Evolutionary conservation across 2,113 vertebrate genomes (phyloP).

Genomic region (Camelus dromedarius): DNA sequence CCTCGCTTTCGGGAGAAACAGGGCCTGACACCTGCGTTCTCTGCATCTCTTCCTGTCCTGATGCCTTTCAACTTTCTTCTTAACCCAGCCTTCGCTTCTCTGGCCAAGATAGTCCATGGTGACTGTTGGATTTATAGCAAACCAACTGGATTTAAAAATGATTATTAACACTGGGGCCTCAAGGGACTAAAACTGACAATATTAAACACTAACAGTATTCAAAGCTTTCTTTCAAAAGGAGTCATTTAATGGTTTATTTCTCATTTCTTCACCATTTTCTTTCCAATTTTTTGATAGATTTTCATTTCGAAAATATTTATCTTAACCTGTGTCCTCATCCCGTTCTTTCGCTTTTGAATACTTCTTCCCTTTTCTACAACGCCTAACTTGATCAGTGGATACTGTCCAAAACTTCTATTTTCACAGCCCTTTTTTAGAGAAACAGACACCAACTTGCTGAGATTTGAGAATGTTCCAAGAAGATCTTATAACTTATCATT

Average conservation of each 20-base stretch:
- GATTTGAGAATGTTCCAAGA: background rate
- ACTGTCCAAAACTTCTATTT: background rate
- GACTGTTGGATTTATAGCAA: background rate
- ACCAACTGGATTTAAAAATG: background rate
- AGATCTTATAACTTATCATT: background rate
- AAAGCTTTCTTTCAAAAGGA: background rate
- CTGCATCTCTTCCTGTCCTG: background rate
- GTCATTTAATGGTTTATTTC: background rate
- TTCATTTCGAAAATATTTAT: background rate
- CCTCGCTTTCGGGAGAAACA: background rate
- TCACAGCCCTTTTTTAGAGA: background rate
- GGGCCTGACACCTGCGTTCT: accelerated
- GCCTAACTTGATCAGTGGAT: accelerated
- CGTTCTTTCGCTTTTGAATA: background rate
- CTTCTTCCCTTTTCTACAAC: background rate
- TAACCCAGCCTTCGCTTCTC: background rate
- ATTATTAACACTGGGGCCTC: background rate
- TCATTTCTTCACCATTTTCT: background rate
- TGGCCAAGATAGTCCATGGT: background rate
- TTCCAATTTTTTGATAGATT: too few species aligned
- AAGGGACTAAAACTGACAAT: background rate
- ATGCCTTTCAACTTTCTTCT: background rate
- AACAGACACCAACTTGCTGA: background rate
- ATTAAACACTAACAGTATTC: background rate
- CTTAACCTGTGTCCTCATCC: background rate